Evolutionary conservation across 1,140 invertebrate species (phyloP), one percentile per base, ranked within the genome.

Genomic region (Samia ricini): DNA sequence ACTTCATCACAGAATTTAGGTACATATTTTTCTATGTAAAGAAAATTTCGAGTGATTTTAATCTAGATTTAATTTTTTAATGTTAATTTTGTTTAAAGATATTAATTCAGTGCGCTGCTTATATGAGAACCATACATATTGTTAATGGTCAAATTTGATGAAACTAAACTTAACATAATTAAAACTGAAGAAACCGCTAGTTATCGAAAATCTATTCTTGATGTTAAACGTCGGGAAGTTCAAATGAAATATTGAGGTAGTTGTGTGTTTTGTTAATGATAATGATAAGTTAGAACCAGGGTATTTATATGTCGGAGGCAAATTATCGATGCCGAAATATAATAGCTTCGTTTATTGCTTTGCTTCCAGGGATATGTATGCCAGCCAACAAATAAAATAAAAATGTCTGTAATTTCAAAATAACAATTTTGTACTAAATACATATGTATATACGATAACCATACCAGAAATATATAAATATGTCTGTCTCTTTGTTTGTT

Each of bases 221-320:
- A 21, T 6, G 18, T 52, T 20, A 23, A 4, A 23, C 19, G 50
- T 52, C 4, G 50, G 8, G n/a, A 52, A 52, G 19, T 52, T 21
- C 21, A 20, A n/a, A 52, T 52, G 50, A 52, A 52, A 52, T 23
- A 23, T 23, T 52, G 21, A 21, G 6, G 50, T 21, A 52, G 50
- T 52, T 52, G 6, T 20, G 20, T 52, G 50, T 55, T n/a, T n/a
- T n/a, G n/a, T n/a, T n/a, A n/a, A n/a, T 23, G 22, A 5, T 24
- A 23, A 24, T 24, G 22, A 23, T 55, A 55, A 55, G n/a, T 55
- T 55, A 2, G 52, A 24, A 24, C 4, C 24, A 23, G 24, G 24
- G 52, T 55, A 55, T n/a, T n/a, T n/a, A n/a, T 55, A 55, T 24
- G 18, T 55, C 24, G 22, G 52, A 10, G 20, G 22, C 4, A 55